Conservation (phyloP, 2,113 vertebrate genomes). For the Actinemys pallida region DNA sequence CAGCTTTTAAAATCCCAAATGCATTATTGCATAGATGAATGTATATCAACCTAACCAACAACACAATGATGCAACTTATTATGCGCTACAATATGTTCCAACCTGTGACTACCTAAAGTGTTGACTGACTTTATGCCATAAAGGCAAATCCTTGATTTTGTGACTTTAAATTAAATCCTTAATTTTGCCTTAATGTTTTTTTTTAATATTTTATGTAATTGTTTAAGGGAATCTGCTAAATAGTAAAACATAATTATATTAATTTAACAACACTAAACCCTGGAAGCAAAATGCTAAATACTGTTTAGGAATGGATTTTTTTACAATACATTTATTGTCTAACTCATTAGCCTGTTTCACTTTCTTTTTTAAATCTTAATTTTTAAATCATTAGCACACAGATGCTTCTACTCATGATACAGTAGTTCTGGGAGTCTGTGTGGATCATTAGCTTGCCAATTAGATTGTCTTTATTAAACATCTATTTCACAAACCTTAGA, state of each 20-base stretch:
- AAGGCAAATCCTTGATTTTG: conserved; percentile 1
- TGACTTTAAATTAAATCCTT: neutral
- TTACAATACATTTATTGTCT: conserved; percentile 48
- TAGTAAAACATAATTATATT: neutral
- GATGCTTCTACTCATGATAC: neutral
- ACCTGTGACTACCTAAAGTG: neutral
- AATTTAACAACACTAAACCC: conserved; percentile 50
- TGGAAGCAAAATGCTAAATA: conserved; percentile 53
- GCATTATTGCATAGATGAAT: neutral
- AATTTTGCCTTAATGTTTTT: neutral
- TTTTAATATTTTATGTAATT: conserved; percentile 38
- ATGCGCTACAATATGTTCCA: neutral
- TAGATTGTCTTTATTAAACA: conserved; percentile 41
- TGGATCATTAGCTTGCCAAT: conserved; percentile 32
- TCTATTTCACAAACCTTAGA: conserved; percentile 9
- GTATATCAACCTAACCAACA: neutral
- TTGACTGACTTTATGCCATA: neutral
- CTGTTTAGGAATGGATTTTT: conserved; percentile 40
- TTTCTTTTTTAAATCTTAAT: conserved; percentile 35
- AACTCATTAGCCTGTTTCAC: conserved; percentile 21
- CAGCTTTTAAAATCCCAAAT: neutral
- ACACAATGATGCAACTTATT: neutral
- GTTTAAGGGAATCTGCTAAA: conserved; percentile 33
- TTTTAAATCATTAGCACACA: conserved; percentile 16
- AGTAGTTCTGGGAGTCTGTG: neutral